phyloP scores from a whole-genome alignment of 2,113 vertebrate species.

The Rhodinocichla rosea region DNA sequence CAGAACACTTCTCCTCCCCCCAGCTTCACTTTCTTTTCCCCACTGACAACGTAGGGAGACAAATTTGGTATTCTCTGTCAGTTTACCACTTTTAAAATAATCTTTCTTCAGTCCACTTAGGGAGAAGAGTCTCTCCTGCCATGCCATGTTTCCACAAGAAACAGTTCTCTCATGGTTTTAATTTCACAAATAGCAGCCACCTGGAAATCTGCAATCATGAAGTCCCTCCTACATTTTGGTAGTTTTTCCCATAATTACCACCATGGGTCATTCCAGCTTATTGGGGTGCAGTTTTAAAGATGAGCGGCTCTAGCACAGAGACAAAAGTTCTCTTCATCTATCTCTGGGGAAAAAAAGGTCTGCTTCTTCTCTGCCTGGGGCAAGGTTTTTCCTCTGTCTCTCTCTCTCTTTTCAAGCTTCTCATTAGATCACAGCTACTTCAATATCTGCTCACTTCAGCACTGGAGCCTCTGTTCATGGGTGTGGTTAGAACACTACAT shows the following conservation, averaged over 20 bases:
- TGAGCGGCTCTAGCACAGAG: background rate
- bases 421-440: background rate
- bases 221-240: fast-evolving
- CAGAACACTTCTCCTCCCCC: background rate
- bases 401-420: background rate
- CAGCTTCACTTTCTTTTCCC: background rate
- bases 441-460: background rate
- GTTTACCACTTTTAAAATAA: background rate
- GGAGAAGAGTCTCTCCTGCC: background rate
- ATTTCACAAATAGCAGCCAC: background rate
- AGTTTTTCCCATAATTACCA: background rate
- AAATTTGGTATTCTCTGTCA: background rate
- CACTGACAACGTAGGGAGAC: background rate
- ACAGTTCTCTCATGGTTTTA: background rate
- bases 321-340: background rate
- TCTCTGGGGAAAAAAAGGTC: background rate
- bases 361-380: background rate
- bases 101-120: background rate
- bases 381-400: background rate
- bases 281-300: background rate
- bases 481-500: background rate
- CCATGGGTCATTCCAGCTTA: background rate
- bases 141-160: background rate
- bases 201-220: background rate
- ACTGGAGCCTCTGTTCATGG: background rate